Evolutionary conservation across 2,113 vertebrate species (phyloP).

Genomic region (Elanus axillaris): DNA sequence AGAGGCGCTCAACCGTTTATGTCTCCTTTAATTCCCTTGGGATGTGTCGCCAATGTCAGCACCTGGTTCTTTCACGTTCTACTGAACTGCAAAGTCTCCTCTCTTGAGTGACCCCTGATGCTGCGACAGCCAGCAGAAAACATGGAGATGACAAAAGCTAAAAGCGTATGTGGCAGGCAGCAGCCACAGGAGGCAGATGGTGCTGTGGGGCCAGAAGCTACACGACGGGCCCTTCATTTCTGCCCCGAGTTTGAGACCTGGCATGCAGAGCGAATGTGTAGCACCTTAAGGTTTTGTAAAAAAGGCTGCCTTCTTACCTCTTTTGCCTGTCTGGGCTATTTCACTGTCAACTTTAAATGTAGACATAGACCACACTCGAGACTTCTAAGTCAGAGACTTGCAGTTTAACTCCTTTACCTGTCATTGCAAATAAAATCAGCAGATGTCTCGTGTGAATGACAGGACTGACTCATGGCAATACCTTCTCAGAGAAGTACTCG

Average conservation of each 20-base stretch:
- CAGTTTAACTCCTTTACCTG: neutral
- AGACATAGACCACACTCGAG: neutral
- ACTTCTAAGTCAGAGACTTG: neutral
- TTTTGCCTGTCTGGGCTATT: neutral
- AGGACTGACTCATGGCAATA: neutral
- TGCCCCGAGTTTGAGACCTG: neutral
- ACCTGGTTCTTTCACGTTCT: neutral
- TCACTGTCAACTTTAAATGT: neutral
- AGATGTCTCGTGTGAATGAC: neutral
- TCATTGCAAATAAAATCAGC: neutral
- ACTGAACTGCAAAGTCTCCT: neutral
- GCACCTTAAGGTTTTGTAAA: neutral
- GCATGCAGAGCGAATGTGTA: accelerated
- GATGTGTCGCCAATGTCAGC: neutral
- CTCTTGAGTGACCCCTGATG: neutral
- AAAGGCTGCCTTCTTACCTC: neutral
- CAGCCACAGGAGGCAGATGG: neutral
- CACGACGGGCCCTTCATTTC: neutral
- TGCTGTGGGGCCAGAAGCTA: accelerated
- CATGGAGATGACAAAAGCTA: neutral
- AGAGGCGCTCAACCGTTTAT: neutral
- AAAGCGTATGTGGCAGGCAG: accelerated
- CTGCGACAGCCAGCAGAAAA: neutral
- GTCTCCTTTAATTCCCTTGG: neutral
- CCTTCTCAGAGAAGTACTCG: neutral